Conservation (phyloP, 2,113 vertebrate genomes). For the Dinomys branickii region DNA sequence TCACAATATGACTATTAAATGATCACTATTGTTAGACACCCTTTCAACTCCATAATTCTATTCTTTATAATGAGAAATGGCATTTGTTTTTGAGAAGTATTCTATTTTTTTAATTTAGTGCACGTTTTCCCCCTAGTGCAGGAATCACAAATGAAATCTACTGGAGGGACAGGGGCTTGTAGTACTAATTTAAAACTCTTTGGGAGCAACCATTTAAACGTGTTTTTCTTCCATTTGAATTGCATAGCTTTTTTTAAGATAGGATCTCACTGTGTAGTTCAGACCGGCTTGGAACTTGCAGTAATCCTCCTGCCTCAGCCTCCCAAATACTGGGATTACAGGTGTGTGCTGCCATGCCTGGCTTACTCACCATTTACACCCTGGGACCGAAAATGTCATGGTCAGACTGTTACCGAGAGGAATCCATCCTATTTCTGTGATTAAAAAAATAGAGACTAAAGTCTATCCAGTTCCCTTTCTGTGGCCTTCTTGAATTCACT, state of each 20-base stretch:
- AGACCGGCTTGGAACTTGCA: not conserved
- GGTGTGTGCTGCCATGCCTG: not conserved
- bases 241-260: not conserved
- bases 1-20: conserved; percentile 59
- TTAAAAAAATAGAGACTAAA: conserved; percentile 74
- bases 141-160: conserved; percentile 44
- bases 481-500: conserved; percentile 68
- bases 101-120: not conserved
- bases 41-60: conserved; percentile 39
- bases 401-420: conserved; percentile 77
- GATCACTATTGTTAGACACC: conserved; percentile 44
- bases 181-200: conserved; percentile 54
- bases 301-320: not conserved
- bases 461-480: conserved; percentile 73
- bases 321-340: not conserved
- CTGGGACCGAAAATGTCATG: not conserved
- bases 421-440: conserved; percentile 75
- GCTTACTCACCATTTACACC: conserved; percentile 66
- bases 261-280: not conserved
- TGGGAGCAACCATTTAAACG: conserved; percentile 79
- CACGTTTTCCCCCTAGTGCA: not conserved
- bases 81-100: not conserved
- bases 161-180: not conserved
- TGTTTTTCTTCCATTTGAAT: not conserved
- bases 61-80: conserved; percentile 29